Percentiles rank a stretch among this genome's conserved stretches.
Conservation (phyloP, 2,113 vertebrate genomes). For the Clarias magur region DNA sequence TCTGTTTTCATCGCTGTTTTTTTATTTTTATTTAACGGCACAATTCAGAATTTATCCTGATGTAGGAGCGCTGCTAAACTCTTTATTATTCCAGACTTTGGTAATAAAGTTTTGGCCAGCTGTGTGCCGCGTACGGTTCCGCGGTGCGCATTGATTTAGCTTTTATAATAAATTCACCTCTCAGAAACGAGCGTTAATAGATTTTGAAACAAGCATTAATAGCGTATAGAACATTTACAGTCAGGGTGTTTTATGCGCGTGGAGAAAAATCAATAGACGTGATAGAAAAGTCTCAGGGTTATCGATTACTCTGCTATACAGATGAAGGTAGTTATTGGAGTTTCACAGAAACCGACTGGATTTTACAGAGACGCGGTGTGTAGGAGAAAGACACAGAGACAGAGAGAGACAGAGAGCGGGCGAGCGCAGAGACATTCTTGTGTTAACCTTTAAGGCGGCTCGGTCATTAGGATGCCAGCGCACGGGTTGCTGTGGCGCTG, state of each 20-base stretch:
- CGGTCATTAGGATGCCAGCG: constrained; percentile 37
- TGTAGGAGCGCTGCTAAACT: too few species aligned
- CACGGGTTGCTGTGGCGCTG: constrained; percentile 47
- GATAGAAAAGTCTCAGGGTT: constrained; percentile 29
- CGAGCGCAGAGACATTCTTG: constrained; percentile 6
- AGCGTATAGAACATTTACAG: constrained; percentile 54
- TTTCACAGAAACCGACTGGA: neutral
- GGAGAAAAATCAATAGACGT: constrained; percentile 47
- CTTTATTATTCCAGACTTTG: neutral
- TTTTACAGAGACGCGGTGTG: neutral
- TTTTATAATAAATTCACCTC: constrained; percentile 50
- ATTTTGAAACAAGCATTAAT: constrained; percentile 55
- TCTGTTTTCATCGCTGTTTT: neutral
- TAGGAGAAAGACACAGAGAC: neutral
- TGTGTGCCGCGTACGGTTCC: neutral
- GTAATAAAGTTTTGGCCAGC: neutral
- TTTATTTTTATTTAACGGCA: neutral
- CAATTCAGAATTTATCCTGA: neutral
- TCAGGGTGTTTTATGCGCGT: constrained; percentile 26
- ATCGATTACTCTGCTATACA: constrained; percentile 24
- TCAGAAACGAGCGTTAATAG: constrained; percentile 51
- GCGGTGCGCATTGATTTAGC: constrained; percentile 27
- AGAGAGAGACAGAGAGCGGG: constrained; percentile 14
- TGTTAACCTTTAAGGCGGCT: constrained; percentile 40
- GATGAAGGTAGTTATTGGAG: neutral